phyloP scores from a whole-genome alignment of 2,797 vertebrate genomes.

The Amazona finschi region DNA sequence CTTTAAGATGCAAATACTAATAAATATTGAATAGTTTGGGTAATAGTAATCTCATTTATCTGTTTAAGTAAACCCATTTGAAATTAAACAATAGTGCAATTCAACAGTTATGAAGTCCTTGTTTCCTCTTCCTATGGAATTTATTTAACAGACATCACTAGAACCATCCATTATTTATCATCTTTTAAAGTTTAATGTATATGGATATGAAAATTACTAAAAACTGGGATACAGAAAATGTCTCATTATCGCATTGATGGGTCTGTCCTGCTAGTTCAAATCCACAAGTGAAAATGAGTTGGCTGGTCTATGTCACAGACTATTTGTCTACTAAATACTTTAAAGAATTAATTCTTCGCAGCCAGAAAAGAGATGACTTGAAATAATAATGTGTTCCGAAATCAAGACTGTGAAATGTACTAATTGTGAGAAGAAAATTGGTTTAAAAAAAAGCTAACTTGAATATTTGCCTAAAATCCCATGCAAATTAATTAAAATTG shows the following conservation, averaged over 20 bases:
- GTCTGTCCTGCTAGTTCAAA: neutral
- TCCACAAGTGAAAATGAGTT: neutral
- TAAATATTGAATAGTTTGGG: neutral
- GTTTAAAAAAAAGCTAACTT: neutral
- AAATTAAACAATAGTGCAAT: constrained; percentile 8
- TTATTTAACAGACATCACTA: neutral
- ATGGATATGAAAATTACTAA: constrained; percentile 17
- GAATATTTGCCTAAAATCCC: neutral
- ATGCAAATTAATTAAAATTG: neutral
- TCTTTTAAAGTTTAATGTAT: constrained; percentile 35
- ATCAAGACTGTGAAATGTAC: neutral
- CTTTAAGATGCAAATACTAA: neutral
- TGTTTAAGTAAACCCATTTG: neutral
- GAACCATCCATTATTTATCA: constrained; percentile 4
- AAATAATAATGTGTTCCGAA: neutral
- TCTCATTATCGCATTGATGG: neutral
- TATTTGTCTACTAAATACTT: neutral
- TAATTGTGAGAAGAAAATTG: neutral
- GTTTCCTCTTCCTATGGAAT: constrained; percentile 16
- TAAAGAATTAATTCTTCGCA: neutral
- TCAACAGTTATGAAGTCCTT: constrained; percentile 23
- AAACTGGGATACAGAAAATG: constrained; percentile 21
- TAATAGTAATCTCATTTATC: neutral
- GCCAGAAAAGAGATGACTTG: neutral
- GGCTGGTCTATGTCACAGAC: neutral